Evolutionary conservation across 2,888 invertebrate genomes (phyloP).

Genomic region (Pegoplata infirma): DNA sequence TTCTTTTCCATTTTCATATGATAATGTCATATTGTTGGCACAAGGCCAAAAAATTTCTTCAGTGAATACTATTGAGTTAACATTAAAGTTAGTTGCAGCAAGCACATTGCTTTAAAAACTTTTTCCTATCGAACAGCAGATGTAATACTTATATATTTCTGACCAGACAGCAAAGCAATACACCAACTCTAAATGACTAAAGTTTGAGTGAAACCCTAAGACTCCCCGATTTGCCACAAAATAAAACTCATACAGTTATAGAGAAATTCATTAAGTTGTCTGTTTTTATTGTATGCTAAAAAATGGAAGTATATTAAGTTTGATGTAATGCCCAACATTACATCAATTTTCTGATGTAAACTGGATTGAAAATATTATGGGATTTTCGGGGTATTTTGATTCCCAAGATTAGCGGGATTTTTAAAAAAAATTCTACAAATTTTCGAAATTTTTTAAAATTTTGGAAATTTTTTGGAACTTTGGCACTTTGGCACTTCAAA

Average conservation of each 20-base stretch:
- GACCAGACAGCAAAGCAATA: constrained; percentile 36
- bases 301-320: too few species aligned
- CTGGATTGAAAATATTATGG: too few species aligned
- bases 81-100: constrained; percentile 23
- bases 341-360: too few species aligned
- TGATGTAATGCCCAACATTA: too few species aligned
- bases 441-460: too few species aligned
- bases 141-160: constrained; percentile 34
- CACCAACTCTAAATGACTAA: not conserved
- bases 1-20: constrained; percentile 1
- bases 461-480: too few species aligned
- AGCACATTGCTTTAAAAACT: constrained; percentile 19
- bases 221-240: constrained; percentile 36
- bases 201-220: constrained; percentile 20
- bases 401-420: too few species aligned
- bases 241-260: constrained; percentile 4
- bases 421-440: too few species aligned
- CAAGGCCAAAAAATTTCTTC: constrained; percentile 43
- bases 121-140: constrained; percentile 37
- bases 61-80: constrained; percentile 30
- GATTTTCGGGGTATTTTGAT: too few species aligned
- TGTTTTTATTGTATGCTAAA: too few species aligned
- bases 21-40: constrained; percentile 47
- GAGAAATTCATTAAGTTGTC: constrained; percentile 32
- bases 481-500: too few species aligned